Base-by-base conservation (phyloP, 1,140 invertebrate species). In the Doryteuthis pealeii region DNA sequence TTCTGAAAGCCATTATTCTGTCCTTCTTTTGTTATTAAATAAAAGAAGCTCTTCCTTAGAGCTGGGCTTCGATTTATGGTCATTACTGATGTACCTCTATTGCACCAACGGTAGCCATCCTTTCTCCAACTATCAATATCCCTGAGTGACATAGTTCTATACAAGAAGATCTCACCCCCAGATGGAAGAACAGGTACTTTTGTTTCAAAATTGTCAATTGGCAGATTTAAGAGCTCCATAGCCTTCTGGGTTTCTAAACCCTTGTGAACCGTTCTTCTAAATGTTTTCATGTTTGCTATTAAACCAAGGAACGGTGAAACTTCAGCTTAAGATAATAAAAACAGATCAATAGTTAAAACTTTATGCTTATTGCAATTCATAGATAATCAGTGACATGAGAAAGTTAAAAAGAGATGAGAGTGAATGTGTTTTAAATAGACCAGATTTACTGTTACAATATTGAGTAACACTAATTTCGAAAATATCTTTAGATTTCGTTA, bases 41-140 rank as follows among this genome's bases (percentile, higher is more conserved):
- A 62, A 18, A 62, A 62, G 54, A 62, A 62, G 18, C 54, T 62
- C 26, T 62, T 62, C 54, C 54, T 22, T 62, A 62, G 18, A 62
- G 18, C 54, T 62, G 54, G 54, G 18, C 12, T 22, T 22, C 54
- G 18, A 18, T 62, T 62, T 22, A 62, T 22, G 54, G 54, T n/a
- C 54, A 62, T 62, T 6, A 18, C 18, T 5, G 54, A 62, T 15
- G 54, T 62, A 22, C 54, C 54, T 12, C 54, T 12, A 18, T 62
- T 62, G 22, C 22, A 62, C 54, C 54, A 62, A 62, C 54, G 54
- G 26, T 62, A 62, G 18, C 54, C 54, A 62, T 62, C 54, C 18
- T 22, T 62, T 62, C 54, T 22, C 54, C 54, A 62, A 12, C 26
- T 62, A 22, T 62, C 54, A 22, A 62, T n/a, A 22, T 62, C 18